A percentile compares a stretch with the other conserved stretches of the same genome.
These are phyloP conservation scores for Ceratina japonica DNA, from an alignment of 1,140 invertebrate genomes.

Conservation along the genomic window DNA sequence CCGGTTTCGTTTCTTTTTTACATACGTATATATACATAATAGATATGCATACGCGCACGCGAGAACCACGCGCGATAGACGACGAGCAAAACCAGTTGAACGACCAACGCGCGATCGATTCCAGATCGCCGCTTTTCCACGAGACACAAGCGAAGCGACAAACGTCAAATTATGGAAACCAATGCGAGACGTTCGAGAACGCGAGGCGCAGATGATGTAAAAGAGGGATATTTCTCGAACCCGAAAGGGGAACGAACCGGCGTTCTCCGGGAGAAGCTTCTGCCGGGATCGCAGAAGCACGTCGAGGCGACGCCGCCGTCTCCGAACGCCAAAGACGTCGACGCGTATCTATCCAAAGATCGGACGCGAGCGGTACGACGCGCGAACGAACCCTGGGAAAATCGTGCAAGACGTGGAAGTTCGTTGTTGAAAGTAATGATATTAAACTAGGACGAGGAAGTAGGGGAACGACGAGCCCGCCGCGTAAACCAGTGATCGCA, in stretches of 20 bases:
- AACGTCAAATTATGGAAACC: too few relatives aligned
- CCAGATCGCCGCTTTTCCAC: not conserved
- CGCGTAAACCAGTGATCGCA: constrained; percentile 19
- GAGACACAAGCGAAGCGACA: too few relatives aligned
- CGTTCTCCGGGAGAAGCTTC: not conserved
- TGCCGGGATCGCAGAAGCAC: not conserved
- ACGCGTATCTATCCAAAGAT: constrained; percentile 64
- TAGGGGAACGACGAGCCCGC: constrained; percentile 24
- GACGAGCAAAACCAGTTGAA: not conserved
- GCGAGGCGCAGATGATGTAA: not conserved
- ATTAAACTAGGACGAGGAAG: not conserved
- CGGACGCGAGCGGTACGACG: constrained; percentile 11
- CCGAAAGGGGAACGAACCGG: not conserved
- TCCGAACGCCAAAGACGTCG: constrained; percentile 68
- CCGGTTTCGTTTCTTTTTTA: constrained; percentile 49
- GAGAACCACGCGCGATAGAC: not conserved
- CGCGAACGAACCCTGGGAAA: not conserved
- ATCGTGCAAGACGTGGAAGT: not conserved
- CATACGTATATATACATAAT: constrained; percentile 30
- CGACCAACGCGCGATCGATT: not conserved
- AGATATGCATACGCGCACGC: constrained; percentile 5
- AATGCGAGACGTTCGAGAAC: too few relatives aligned
- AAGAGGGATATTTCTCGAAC: not conserved
- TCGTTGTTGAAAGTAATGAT: not conserved
- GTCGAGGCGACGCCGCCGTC: not conserved